Conservation (phyloP, 2,113 vertebrate genomes). For the Setophaga kirtlandii region DNA sequence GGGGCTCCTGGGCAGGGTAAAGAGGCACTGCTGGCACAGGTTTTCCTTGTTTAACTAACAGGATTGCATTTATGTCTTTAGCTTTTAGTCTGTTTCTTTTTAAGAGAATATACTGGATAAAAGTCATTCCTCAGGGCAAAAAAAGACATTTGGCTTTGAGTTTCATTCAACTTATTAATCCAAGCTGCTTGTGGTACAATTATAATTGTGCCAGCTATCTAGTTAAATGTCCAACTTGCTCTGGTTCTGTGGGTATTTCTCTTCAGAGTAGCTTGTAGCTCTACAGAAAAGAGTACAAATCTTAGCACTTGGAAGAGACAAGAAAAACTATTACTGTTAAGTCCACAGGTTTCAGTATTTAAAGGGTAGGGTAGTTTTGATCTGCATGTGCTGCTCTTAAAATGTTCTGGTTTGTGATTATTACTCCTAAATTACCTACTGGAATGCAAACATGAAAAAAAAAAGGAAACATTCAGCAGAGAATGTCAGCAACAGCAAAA, state of each 20-base stretch:
- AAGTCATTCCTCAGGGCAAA: conserved; percentile 41
- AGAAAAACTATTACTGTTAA: neutral
- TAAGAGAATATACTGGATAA: conserved; percentile 52
- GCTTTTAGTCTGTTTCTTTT: conserved; percentile 59
- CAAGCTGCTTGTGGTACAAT: conserved; percentile 42
- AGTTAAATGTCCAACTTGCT: conserved; percentile 10
- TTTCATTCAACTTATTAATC: conserved; percentile 57
- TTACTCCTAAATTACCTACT: neutral
- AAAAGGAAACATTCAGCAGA: neutral
- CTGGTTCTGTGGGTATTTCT: neutral
- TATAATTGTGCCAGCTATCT: conserved; percentile 40
- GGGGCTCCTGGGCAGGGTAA: neutral
- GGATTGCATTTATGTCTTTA: conserved; percentile 12
- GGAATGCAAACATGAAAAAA: neutral
- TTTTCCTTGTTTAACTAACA: conserved; percentile 6
- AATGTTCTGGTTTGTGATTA: neutral
- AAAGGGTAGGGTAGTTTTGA: neutral
- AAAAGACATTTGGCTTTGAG: conserved; percentile 43
- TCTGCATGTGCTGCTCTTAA: neutral
- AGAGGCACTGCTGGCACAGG: neutral
- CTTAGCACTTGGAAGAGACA: neutral
- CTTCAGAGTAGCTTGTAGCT: neutral
- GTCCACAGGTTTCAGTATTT: neutral
- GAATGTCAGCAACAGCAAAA: neutral
- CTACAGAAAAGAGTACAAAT: neutral